Evolutionary conservation across 1,140 invertebrate species (phyloP), one percentile per base, ranked within the genome.

Genomic region (Sycobia sp.): DNA sequence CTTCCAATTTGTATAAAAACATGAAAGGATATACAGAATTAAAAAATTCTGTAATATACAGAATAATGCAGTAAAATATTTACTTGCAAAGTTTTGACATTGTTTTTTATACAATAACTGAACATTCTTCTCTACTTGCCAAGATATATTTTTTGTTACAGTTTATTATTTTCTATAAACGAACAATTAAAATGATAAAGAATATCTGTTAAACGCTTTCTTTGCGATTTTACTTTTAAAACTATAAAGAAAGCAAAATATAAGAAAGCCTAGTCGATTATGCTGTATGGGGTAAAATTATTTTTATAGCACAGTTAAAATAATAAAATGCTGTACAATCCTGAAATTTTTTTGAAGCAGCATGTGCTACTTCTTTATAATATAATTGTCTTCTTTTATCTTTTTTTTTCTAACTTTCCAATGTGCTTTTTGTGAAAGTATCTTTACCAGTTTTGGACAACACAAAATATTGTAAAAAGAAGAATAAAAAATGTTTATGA

Each of bases 301-400:
- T 68, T 73, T 53, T 59, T 71, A 67, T 62, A 64, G 62, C 61
- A 65, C 51, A 50, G 66, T 63, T 41, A 64, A 66, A 69, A 18
- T n/a, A 55, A 67, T 58, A 59, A 46, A 68, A 70, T n/a, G 64
- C 32, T 65, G 70, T 63, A 62, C 29, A 58, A 61, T 49, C 32
- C 58, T 53, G 63, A 22, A 62, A 51, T 58, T 25, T 57, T 57
- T 69, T 29, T 34, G 67, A 67, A 56, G 57, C 20, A 67, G 46
- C 56, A 51, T 32, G 64, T 27, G 43, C 57, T 66, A 63, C 66
- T 51, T 53, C 59, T 51, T 62, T 50, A 63, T 29, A 59, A 57
- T 65, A 60, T 23, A 63, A 59, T 27, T 53, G 18, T 44, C 60
- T 72, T 62, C 69, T 36, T 54, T 41, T 47, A 54, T 58, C 65